These are phyloP conservation scores for Eulemur rufifrons DNA, from an alignment of 2,113 vertebrate genomes.

Conservation along the genomic window DNA sequence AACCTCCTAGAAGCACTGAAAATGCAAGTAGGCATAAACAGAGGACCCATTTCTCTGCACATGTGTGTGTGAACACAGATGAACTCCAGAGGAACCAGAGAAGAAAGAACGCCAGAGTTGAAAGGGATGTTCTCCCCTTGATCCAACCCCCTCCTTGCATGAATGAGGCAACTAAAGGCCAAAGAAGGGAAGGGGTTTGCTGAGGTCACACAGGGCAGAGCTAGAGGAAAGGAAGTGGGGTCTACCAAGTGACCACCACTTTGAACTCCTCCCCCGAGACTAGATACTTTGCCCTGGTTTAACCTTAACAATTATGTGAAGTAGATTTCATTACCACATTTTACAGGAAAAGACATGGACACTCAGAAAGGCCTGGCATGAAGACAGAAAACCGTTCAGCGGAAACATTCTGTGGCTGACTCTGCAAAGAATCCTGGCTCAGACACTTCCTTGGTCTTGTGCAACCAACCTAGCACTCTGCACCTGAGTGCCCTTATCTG, in stretches of 20 bases:
- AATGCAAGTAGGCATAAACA: background rate
- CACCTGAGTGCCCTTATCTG: background rate
- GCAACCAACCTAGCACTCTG: background rate
- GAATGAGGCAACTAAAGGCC: background rate
- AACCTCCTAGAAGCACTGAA: background rate
- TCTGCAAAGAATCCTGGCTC: background rate
- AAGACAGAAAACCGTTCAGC: background rate
- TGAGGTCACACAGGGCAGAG: background rate
- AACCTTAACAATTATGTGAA: background rate
- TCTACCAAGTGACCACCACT: background rate
- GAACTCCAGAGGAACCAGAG: background rate
- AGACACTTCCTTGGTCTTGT: background rate
- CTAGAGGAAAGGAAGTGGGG: background rate
- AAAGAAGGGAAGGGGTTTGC: background rate
- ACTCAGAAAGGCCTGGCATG: background rate
- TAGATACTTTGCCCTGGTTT: background rate
- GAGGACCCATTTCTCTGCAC: background rate
- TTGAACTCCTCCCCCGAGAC: background rate
- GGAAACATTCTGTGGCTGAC: background rate
- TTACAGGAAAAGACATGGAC: background rate
- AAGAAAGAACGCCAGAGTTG: background rate
- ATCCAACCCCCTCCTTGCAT: background rate
- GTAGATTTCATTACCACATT: background rate
- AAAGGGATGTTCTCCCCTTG: background rate
- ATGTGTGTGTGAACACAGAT: background rate